These are phyloP conservation scores for Rhimphoctona megacephalus DNA, from an alignment of 2,888 invertebrate genomes.

Conservation along the genomic window DNA sequence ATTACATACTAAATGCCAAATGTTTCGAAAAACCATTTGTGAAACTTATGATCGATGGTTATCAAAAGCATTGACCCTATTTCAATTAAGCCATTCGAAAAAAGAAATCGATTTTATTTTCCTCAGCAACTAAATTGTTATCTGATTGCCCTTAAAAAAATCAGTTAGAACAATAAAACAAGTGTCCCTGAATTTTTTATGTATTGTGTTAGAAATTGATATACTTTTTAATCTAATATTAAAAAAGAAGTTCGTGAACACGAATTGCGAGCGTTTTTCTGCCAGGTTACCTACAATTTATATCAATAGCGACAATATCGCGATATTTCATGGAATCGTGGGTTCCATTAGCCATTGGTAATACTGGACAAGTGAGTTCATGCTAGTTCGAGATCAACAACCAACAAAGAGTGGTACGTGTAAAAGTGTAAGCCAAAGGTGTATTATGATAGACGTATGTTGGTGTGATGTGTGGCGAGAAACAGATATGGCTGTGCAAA, in stretches of 20 bases:
- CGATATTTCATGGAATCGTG: constrained; percentile 49
- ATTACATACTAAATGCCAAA: constrained; percentile 15
- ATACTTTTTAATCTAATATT: neutral
- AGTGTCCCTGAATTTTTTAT: neutral
- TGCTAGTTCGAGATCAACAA: constrained; percentile 56
- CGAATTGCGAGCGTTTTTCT: neutral
- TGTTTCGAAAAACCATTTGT: neutral
- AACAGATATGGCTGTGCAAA: constrained; percentile 65
- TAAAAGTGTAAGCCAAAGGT: constrained; percentile 39
- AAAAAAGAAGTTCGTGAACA: neutral
- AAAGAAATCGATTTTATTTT: neutral
- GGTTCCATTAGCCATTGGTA: constrained; percentile 43
- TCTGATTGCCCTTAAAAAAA: neutral
- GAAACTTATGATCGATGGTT: neutral
- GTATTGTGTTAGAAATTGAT: neutral
- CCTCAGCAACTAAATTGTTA: neutral
- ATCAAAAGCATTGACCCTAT: neutral
- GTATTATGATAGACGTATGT: constrained; percentile 44
- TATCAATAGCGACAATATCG: constrained; percentile 20
- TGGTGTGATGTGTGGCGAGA: constrained; percentile 43
- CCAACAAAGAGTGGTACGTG: constrained; percentile 50
- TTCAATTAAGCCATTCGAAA: neutral
- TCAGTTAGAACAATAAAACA: neutral
- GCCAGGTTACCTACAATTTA: constrained; percentile 10
- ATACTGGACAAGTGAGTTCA: constrained; percentile 35